These are phyloP conservation scores for Dicrostonyx torquatus DNA, from an alignment of 2,797 vertebrate genomes.

Conservation along the genomic window DNA sequence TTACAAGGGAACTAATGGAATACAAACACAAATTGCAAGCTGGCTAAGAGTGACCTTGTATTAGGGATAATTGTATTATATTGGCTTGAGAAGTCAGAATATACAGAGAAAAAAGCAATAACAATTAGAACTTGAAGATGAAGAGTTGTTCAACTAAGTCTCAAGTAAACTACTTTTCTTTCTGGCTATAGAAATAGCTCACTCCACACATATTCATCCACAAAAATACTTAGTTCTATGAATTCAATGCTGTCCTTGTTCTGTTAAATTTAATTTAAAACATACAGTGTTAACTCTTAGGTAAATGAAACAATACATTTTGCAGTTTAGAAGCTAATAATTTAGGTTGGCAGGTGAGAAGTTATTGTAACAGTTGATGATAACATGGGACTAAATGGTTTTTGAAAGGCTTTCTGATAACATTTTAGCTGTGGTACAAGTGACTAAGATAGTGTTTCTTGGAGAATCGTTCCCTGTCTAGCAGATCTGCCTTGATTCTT, in stretches of 20 bases:
- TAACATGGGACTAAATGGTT: not conserved
- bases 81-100: not conserved
- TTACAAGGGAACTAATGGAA: not conserved
- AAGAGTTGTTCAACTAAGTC: not conserved
- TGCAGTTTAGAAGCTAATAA: not conserved
- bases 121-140: not conserved
- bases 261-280: not conserved
- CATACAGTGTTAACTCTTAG: not conserved
- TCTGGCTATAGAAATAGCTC: not conserved
- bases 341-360: not conserved
- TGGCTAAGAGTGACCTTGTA: not conserved
- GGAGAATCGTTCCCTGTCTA: not conserved
- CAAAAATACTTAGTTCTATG: not conserved
- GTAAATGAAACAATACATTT: not conserved
- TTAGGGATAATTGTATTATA: not conserved
- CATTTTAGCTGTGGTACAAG: not conserved
- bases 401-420: not conserved
- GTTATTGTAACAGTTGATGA: not conserved
- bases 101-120: not conserved
- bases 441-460: not conserved
- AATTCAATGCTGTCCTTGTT: not conserved
- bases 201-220: not conserved
- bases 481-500: not conserved
- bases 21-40: not conserved
- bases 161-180: not conserved